Evolutionary conservation across 2,113 vertebrate genomes (phyloP).

Genomic region (Menura novaehollandiae): DNA sequence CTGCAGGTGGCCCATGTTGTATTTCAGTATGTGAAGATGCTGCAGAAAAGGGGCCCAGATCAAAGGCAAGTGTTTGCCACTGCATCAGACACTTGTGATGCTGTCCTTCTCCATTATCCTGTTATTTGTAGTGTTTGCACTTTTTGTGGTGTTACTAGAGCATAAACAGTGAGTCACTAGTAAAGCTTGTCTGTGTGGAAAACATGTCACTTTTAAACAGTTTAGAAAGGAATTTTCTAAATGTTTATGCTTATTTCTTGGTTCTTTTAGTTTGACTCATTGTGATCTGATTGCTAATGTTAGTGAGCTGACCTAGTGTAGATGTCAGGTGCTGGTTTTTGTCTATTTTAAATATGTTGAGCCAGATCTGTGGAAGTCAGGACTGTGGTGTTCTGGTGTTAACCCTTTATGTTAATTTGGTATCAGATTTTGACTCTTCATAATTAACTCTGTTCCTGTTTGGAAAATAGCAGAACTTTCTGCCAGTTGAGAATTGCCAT

Average conservation of each 20-base stretch:
- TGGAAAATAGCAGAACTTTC: background rate
- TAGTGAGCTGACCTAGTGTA: background rate
- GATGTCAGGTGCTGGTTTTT: background rate
- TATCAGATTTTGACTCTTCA: background rate
- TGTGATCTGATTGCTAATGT: background rate
- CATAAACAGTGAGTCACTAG: background rate
- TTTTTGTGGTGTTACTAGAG: background rate
- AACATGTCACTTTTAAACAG: background rate
- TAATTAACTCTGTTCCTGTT: background rate
- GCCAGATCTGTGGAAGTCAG: background rate
- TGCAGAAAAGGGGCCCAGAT: constrained; percentile 87
- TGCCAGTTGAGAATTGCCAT: background rate
- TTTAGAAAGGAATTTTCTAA: background rate
- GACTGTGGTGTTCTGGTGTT: background rate
- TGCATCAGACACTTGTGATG: background rate
- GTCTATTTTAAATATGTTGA: background rate
- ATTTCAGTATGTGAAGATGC: constrained; percentile 96
- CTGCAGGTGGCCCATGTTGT: constrained; percentile 89
- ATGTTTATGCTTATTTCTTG: background rate
- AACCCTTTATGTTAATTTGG: background rate
- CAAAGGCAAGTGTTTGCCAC: constrained; percentile 76
- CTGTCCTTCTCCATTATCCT: background rate
- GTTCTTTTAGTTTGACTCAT: background rate
- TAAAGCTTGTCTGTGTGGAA: background rate
- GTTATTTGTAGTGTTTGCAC: background rate